Evolutionary conservation across 2,888 invertebrate species (phyloP).

Genomic region (Macrosoma leucophasiata): DNA sequence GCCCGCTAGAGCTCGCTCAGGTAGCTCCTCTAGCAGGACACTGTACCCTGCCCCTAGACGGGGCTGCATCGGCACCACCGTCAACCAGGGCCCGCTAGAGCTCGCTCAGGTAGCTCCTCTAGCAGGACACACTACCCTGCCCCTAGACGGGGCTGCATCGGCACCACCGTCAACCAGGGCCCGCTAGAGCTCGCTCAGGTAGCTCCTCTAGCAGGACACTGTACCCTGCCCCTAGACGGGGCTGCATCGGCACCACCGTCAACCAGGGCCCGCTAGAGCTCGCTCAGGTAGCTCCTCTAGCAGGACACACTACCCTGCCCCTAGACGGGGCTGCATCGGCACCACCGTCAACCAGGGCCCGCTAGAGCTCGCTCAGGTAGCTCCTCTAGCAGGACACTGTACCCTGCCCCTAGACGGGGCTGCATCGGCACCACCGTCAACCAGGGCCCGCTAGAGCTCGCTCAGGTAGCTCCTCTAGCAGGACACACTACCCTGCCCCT

Average conservation of each 20-base stretch:
- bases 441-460: constrained; percentile 97
- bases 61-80: constrained; percentile 95
- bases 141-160: constrained; percentile 97
- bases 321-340: constrained; percentile 96
- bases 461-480: no score
- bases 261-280: constrained; percentile 98
- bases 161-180: constrained; percentile 95
- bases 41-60: no score
- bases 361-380: constrained; percentile 90
- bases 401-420: no score
- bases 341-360: constrained; percentile 97
- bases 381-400: no score
- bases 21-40: no score
- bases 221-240: no score
- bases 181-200: constrained; percentile 94
- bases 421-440: constrained; percentile 96
- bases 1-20: constrained; percentile 95
- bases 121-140: no score
- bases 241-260: constrained; percentile 95
- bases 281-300: constrained; percentile 84
- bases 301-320: no score
- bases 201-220: no score
- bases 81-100: constrained; percentile 97
- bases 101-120: constrained; percentile 88
- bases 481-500: no score